phyloP scores from a whole-genome alignment of 2,797 vertebrate genomes.

The Sandelia bainsii region DNA sequence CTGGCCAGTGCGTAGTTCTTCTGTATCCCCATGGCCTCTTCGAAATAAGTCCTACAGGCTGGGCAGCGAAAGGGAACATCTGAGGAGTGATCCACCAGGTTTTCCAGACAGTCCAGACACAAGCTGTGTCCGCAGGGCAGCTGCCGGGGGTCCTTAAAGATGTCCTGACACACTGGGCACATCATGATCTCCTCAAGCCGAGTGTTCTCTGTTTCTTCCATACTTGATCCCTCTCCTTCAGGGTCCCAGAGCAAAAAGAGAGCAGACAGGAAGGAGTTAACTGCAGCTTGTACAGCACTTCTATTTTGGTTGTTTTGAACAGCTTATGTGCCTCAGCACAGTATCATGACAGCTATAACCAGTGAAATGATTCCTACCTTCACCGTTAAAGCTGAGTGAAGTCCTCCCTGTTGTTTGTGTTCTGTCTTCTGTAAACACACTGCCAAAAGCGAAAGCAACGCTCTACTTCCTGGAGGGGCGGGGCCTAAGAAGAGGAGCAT shows the following conservation, averaged over 20 bases:
- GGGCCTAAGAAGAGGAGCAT: background rate
- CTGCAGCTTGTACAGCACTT: background rate
- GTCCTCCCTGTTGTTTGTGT: background rate
- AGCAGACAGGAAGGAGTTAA: constrained; percentile 14
- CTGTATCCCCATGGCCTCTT: constrained; percentile 23
- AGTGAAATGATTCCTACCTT: background rate
- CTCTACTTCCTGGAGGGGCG: constrained; percentile 59
- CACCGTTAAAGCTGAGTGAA: background rate
- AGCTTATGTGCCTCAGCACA: background rate
- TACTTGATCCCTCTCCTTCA: constrained; percentile 15
- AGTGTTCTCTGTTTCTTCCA: constrained; percentile 42
- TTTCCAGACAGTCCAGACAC: constrained; percentile 65
- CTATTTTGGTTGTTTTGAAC: background rate
- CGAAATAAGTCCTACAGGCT: constrained; percentile 66
- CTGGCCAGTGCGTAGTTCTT: constrained; percentile 71
- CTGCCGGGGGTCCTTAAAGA: constrained; percentile 73
- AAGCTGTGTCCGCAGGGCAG: constrained; percentile 80
- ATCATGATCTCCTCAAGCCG: constrained; percentile 64
- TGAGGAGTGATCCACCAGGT: constrained; percentile 51
- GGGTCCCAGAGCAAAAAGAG: background rate
- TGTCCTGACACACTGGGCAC: constrained; percentile 77
- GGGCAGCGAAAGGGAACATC: constrained; percentile 67
- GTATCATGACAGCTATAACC: too few species aligned
- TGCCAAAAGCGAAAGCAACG: constrained; percentile 55
- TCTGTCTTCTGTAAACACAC: background rate